Base-by-base conservation (phyloP, 2,797 vertebrate genomes). In the Ctenosaura bakeri region DNA sequence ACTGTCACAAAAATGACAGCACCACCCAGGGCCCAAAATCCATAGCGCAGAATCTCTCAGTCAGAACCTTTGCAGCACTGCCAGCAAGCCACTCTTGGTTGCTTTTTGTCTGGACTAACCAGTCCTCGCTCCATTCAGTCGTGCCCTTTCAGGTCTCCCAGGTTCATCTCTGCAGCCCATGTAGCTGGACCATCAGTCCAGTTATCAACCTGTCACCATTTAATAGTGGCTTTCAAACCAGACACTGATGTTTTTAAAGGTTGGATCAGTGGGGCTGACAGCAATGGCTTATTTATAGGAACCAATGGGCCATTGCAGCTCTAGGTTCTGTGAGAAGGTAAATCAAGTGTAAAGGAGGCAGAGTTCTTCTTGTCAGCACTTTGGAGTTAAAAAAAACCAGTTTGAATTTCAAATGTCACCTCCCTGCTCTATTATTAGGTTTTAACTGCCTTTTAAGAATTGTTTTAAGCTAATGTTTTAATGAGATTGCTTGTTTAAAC, bases 261-360 rank as follows among this genome's bases (percentile, higher is more conserved):
- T 46, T 79, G 86, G 77, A 74, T 52, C 78, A 76, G 77, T 24
- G 29, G 52, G 81, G 74, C 80, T 91, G 91, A 91, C 91, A 90
- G 84, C 74, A 92, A 5, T 29, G 52, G 88, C 85, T 93, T 93
- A 81, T 92, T 93, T 89, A 86, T 88, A 91, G 85, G 93, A 91
- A 79, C 89, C 88, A 90, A 46, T 10, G 6, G 88, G 16, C 88
- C 20, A 91, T 46, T 32, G n/a, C 89, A 86, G 26, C 20, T 74
- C 85, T 52, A 12, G 90, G 73, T 91, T 87, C 93, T 93, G 83
- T 80, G 85, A 64, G 78, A 86, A 90, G 77, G 66, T 59, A 59
- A 85, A 76, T 64, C 87, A 42, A 38, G 32, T 29, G 35, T 81
- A 69, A 73, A 46, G n/a, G 42, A 29, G 2, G 0, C 81, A 22